Base-by-base conservation (phyloP, 2,888 invertebrate species). In the Beris morrisii region DNA sequence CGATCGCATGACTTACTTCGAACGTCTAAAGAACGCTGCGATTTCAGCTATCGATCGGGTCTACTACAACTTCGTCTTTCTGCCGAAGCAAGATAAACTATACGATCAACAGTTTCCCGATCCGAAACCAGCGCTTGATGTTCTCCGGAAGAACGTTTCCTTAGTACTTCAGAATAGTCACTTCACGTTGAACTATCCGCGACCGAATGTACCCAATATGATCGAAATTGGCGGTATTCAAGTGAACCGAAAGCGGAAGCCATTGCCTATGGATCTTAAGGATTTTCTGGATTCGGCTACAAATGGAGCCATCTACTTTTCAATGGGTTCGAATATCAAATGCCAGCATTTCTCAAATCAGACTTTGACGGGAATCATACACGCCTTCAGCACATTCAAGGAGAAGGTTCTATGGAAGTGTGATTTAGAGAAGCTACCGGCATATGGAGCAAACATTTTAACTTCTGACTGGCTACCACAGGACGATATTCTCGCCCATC, bases 301-400 rank as follows among this genome's bases (percentile, higher is more conserved):
- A 38, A 73, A 83, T 67, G 84, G 83, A 1, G 82, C 78, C 4
- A 77, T 84, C 22, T 81, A 81, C 69, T 83, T 83, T 67, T 81
- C 82, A 1, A 76, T 84, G 78, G 84, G 84, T 12, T 78, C 80
- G 3, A 79, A 78, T 61, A 28, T 81, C 4, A 75, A 73, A 59
- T 75, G 78, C 53, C 74, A 73, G 58, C 63, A 68, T 50, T 63
- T 81, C 28, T 77, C 77, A 0, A 3, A 54, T 2, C 72, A 74
- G 3, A 80, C 76, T 55, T 74, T 73, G 0, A 53, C 72, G 28
- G 74, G 70, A 0, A 64, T 80, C 5, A 67, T 80, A 0, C 71
- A 72, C n/a, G 65, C 46, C 6, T 59, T 70, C 12, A 32, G 50
- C 9, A 65, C 68, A 56, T 30, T 68, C 9, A 68, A 70, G 5